These are phyloP conservation scores for Agelaius tricolor DNA, from an alignment of 2,113 vertebrate genomes.

Conservation along the genomic window DNA sequence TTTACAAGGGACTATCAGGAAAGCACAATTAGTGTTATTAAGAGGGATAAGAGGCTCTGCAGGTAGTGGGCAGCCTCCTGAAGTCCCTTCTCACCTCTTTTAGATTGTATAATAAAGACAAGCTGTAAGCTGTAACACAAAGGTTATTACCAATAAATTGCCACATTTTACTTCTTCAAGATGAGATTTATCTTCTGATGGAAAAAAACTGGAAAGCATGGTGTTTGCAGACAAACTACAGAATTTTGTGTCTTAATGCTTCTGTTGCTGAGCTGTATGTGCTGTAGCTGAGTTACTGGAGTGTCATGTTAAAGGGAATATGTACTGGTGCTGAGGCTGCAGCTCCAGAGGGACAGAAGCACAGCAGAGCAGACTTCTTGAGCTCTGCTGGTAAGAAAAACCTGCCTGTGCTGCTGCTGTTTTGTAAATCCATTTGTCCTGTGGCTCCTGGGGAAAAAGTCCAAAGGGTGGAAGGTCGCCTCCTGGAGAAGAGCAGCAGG, in stretches of 20 bases:
- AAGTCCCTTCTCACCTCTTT: not conserved
- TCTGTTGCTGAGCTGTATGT: not conserved
- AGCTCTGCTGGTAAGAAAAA: not conserved
- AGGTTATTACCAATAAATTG: not conserved
- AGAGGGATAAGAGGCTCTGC: not conserved
- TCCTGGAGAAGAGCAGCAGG: not conserved
- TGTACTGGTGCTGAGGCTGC: fast-evolving
- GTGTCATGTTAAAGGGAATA: fast-evolving
- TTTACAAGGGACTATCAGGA: not conserved
- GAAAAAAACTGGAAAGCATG: fast-evolving
- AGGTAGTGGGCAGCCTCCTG: not conserved
- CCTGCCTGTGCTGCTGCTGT: not conserved
- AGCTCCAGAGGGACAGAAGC: not conserved
- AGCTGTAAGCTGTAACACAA: not conserved
- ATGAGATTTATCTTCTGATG: not conserved
- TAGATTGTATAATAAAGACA: fast-evolving
- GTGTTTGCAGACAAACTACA: not conserved
- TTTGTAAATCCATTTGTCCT: not conserved
- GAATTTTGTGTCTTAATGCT: not conserved
- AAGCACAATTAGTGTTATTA: not conserved
- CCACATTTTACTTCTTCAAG: not conserved
- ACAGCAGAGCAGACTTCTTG: not conserved
- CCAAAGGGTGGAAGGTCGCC: fast-evolving
- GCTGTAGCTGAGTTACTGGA: not conserved
- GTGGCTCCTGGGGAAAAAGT: not conserved